Evolutionary conservation across 2,888 invertebrate species (phyloP).

Genomic region (Homarus gammarus): DNA sequence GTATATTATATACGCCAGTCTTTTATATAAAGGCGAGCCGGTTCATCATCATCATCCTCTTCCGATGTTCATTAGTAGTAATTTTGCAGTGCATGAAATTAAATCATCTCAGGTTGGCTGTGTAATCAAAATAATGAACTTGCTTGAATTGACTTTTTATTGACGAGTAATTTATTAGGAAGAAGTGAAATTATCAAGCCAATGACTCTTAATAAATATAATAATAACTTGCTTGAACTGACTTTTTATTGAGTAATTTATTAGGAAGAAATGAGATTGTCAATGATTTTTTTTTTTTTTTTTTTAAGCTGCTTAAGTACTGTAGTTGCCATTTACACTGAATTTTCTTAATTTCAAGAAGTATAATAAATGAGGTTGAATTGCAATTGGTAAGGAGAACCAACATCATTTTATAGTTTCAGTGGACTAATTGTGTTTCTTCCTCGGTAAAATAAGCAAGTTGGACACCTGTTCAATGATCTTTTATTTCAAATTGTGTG

Average conservation of each 20-base stretch:
- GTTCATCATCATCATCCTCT: neutral
- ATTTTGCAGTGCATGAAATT: constrained; percentile 22
- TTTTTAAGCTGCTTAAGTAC: neutral
- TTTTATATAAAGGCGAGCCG: neutral
- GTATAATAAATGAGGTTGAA: neutral
- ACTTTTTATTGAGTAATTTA: neutral
- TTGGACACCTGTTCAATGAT: neutral
- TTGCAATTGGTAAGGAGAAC: neutral
- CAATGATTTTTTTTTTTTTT: neutral
- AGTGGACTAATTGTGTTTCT: neutral
- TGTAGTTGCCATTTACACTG: neutral
- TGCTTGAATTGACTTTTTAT: neutral
- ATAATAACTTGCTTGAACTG: no score
- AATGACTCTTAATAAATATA: no score
- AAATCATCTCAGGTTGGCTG: constrained; percentile 33
- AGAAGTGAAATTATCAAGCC: neutral
- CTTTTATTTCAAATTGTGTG: no score
- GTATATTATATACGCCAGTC: neutral
- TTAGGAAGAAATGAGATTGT: no score
- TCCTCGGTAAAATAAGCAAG: neutral
- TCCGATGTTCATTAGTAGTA: constrained; percentile 28
- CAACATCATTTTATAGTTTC: neutral
- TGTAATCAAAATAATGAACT: constrained; percentile 34
- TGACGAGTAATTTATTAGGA: neutral
- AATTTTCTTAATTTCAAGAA: neutral